These are phyloP conservation scores for Drosophila murphyi DNA, from an alignment of 1,140 invertebrate species.

Conservation along the genomic window DNA sequence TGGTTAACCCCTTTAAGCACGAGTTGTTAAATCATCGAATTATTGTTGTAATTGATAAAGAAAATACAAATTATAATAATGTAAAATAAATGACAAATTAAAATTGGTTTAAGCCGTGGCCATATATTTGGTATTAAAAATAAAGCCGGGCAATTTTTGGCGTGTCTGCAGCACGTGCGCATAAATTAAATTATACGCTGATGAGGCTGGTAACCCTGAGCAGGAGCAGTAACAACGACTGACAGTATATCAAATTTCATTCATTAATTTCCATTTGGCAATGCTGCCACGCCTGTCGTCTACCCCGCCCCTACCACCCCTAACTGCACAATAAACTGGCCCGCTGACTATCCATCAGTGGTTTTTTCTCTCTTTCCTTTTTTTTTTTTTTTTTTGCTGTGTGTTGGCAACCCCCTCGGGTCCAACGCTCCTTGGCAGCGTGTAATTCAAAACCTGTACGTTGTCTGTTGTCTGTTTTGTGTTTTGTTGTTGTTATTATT, in stretches of 20 bases:
- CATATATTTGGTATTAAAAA: slow-evolving; percentile 19
- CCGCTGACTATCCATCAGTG: slow-evolving; percentile 42
- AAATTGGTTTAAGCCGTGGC: slow-evolving; percentile 49
- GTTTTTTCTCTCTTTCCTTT: background rate
- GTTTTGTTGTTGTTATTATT: slow-evolving; percentile 1
- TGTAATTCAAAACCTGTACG: slow-evolving; percentile 75
- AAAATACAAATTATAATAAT: slow-evolving; percentile 20
- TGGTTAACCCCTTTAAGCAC: slow-evolving; percentile 32
- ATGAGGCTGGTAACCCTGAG: slow-evolving; percentile 35
- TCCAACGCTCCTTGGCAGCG: slow-evolving; percentile 35
- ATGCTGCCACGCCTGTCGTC: slow-evolving; percentile 77
- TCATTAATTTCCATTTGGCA: slow-evolving; percentile 82
- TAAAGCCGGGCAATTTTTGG: slow-evolving; percentile 6
- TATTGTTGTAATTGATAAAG: slow-evolving; percentile 58
- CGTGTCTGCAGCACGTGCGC: slow-evolving; percentile 33
- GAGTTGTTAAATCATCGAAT: slow-evolving; percentile 52
- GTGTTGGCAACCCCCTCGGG: slow-evolving; percentile 27
- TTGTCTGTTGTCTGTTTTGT: slow-evolving; percentile 57
- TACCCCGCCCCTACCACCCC: background rate
- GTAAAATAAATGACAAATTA: slow-evolving; percentile 63
- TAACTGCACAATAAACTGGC: background rate
- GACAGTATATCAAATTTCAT: slow-evolving; percentile 82
- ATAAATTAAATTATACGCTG: slow-evolving; percentile 60
- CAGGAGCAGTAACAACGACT: slow-evolving; percentile 27
- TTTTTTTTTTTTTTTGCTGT: background rate